Conservation (phyloP, 2,888 invertebrate genomes). For the Arge pagana region DNA sequence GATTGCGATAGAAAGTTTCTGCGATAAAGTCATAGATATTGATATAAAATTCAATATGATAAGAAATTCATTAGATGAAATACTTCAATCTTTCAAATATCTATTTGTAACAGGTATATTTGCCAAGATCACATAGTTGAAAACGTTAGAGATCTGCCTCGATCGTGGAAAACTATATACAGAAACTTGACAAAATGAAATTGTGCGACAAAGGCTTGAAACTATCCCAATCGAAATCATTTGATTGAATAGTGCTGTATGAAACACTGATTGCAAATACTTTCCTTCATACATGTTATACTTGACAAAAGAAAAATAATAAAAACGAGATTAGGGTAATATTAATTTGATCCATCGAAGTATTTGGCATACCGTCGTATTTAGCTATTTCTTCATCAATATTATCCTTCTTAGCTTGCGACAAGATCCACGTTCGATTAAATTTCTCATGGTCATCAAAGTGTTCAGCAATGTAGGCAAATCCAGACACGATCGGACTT, state of each 20-base stretch:
- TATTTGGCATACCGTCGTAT: constrained; percentile 97
- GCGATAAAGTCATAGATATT: no score
- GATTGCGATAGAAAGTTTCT: no score
- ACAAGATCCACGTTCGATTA: constrained; percentile 81
- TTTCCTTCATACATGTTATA: background rate
- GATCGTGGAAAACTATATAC: no score
- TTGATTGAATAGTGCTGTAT: background rate
- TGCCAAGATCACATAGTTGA: no score
- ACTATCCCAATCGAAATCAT: no score
- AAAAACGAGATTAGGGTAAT: background rate
- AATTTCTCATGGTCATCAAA: constrained; percentile 80
- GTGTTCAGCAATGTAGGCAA: constrained; percentile 78
- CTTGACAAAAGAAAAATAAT: background rate
- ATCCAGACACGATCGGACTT: constrained; percentile 70
- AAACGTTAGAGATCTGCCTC: no score
- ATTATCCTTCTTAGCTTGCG: constrained; percentile 89
- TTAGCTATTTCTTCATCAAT: constrained; percentile 89
- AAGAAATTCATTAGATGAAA: no score
- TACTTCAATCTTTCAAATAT: no score
- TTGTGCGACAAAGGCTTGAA: no score
- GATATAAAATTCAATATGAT: no score
- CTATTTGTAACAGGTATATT: no score
- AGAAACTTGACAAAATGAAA: no score
- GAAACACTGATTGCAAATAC: constrained; percentile 1
- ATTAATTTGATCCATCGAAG: constrained; percentile 36